A percentile compares a stretch with the other conserved stretches of the same genome.
These are phyloP conservation scores for Neria commutata DNA, from an alignment of 2,888 invertebrate species.

Conservation along the genomic window DNA sequence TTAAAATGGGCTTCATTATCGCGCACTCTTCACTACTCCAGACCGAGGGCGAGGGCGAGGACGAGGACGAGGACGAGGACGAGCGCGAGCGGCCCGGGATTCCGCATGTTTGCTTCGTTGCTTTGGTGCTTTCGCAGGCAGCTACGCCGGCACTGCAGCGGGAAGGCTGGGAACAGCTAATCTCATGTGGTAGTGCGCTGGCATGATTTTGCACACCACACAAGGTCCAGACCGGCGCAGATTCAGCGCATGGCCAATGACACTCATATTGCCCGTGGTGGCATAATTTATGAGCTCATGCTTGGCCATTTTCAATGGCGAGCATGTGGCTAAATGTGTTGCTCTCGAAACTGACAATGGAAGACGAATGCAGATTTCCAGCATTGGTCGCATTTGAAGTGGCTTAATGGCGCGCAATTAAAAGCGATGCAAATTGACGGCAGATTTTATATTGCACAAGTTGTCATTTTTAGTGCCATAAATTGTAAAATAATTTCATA, in stretches of 20 bases:
- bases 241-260: constrained; percentile 42
- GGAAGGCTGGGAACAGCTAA: too few species aligned
- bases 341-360: too few species aligned
- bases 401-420: too few species aligned
- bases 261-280: constrained; percentile 42
- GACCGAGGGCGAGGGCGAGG: background rate
- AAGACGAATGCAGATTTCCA: too few species aligned
- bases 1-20: constrained; percentile 60
- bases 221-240: too few species aligned
- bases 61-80: background rate
- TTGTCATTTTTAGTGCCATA: too few species aligned
- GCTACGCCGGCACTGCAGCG: background rate
- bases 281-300: constrained; percentile 59
- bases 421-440: too few species aligned
- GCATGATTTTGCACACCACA: too few species aligned
- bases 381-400: too few species aligned
- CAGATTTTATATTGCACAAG: too few species aligned
- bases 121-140: too few species aligned
- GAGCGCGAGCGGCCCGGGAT: constrained; percentile 1
- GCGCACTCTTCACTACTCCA: constrained; percentile 27
- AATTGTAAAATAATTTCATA: too few species aligned
- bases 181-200: background rate
- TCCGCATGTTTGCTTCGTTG: background rate
- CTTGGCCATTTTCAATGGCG: constrained; percentile 51
- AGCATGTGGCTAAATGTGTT: constrained; percentile 51